These are phyloP conservation scores for Hypomecis atomaria DNA, from an alignment of 2,888 invertebrate species.

Conservation along the genomic window DNA sequence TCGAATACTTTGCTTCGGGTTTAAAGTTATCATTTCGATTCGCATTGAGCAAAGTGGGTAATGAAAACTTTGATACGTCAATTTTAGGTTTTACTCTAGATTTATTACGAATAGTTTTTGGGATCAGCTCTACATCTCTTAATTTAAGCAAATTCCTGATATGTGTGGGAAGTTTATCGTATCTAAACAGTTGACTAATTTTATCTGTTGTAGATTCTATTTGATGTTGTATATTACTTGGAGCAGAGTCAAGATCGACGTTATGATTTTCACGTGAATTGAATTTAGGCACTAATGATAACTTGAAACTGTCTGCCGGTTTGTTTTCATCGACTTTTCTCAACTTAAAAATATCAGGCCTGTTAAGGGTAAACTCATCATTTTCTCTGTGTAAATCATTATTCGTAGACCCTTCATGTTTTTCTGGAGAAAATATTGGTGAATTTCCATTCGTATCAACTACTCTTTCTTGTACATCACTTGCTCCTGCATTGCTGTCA, in stretches of 20 bases:
- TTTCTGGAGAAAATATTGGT: constrained; percentile 3
- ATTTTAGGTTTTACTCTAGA: constrained; percentile 22
- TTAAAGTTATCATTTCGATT: constrained; percentile 20
- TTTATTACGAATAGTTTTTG: constrained; percentile 27
- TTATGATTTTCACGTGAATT: constrained; percentile 29
- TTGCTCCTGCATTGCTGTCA: constrained; percentile 61
- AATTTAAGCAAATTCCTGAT: constrained; percentile 59
- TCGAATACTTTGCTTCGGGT: neutral
- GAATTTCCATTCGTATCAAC: constrained; percentile 26
- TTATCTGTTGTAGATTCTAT: constrained; percentile 17
- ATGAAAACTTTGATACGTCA: constrained; percentile 12
- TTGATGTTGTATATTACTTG: constrained; percentile 40
- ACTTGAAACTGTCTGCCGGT: constrained; percentile 6
- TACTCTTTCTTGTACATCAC: constrained; percentile 56
- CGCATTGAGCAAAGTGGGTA: constrained; percentile 14
- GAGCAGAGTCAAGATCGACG: constrained; percentile 39
- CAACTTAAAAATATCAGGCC: constrained; percentile 5
- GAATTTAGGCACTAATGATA: constrained; percentile 43
- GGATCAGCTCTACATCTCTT: constrained; percentile 57
- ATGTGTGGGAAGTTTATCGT: constrained; percentile 38
- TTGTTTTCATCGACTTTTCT: constrained; percentile 12
- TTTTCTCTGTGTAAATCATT: constrained; percentile 5
- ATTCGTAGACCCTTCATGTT: constrained; percentile 23
- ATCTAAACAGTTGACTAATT: constrained; percentile 6
- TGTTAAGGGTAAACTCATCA: neutral